These are phyloP conservation scores for Pteropus rufus DNA, from an alignment of 2,797 vertebrate species.

Conservation along the genomic window DNA sequence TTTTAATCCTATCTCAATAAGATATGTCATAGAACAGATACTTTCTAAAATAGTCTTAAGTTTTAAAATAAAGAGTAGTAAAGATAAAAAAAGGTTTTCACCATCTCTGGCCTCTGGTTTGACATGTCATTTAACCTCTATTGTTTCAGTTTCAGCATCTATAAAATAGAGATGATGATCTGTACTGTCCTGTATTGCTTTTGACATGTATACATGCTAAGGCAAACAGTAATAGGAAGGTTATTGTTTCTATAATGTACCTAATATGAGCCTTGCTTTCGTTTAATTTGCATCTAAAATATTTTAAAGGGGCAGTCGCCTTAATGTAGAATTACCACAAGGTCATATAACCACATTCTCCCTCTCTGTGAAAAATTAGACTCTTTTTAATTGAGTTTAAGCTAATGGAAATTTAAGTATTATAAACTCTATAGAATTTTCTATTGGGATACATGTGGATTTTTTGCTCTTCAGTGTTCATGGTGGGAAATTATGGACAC, in stretches of 20 bases:
- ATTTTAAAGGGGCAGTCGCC: background rate
- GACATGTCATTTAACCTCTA: background rate
- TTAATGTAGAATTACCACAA: background rate
- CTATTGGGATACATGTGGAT: background rate
- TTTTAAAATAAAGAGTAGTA: background rate
- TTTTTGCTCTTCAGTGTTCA: background rate
- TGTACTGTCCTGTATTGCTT: background rate
- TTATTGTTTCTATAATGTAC: background rate
- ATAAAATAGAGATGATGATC: background rate
- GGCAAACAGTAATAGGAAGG: background rate
- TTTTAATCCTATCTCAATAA: background rate
- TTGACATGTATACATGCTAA: background rate
- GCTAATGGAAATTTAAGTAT: background rate
- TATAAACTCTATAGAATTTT: background rate
- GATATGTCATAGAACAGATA: background rate
- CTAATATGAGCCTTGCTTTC: background rate
- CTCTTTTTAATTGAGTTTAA: background rate
- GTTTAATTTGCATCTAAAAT: background rate
- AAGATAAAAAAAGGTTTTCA: background rate
- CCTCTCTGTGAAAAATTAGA: background rate
- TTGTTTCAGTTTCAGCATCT: background rate
- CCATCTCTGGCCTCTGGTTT: background rate
- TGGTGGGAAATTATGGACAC: background rate
- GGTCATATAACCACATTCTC: background rate
- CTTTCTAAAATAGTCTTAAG: background rate